These are phyloP conservation scores for Varecia variegata DNA, from an alignment of 2,797 vertebrate genomes.

Conservation along the genomic window DNA sequence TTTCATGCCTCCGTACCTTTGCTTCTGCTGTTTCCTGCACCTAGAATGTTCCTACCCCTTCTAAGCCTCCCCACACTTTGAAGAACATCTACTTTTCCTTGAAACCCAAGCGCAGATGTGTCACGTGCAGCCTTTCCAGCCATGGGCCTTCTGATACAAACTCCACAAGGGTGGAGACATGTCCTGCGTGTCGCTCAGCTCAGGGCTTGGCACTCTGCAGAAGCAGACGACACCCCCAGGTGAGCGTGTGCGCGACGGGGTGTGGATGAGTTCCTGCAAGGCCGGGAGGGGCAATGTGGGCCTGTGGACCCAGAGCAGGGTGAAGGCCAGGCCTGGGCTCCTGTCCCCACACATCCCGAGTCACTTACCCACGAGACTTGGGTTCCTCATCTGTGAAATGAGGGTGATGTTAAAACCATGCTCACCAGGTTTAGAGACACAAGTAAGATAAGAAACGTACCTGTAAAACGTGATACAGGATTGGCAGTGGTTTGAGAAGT, in stretches of 20 bases:
- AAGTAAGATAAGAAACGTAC: neutral
- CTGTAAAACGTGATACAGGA: neutral
- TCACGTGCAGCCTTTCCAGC: neutral
- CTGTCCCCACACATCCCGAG: rapidly evolving
- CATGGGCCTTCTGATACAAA: neutral
- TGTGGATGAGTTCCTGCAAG: neutral
- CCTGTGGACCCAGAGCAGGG: neutral
- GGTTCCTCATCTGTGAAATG: neutral
- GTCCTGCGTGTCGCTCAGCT: neutral
- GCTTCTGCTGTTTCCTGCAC: neutral
- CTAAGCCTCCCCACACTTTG: neutral
- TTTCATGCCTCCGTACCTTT: neutral
- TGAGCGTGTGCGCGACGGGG: neutral
- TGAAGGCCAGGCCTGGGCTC: neutral
- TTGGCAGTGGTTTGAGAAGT: neutral
- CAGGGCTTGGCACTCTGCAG: neutral
- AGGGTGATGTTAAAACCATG: neutral
- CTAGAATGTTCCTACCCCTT: neutral
- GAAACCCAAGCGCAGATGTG: neutral
- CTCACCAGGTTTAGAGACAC: neutral
- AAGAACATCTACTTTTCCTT: neutral
- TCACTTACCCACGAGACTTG: neutral
- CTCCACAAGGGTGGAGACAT: neutral
- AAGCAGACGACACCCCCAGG: neutral
- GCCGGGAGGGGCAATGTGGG: neutral